Conservation (phyloP, 2,113 vertebrate species). For the Opisthocomus hoazin region DNA sequence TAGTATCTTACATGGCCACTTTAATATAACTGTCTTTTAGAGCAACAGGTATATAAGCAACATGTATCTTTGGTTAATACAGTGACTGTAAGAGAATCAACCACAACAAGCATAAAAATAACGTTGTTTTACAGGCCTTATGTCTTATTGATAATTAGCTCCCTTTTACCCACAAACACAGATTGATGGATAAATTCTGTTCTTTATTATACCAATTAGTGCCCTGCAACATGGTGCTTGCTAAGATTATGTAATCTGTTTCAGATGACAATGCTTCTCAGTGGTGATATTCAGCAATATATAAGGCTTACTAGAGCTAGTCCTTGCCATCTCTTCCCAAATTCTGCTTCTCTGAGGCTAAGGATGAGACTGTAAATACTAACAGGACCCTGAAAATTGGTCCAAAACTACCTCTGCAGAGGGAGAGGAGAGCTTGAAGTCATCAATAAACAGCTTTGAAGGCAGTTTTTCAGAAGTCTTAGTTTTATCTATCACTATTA, state of each 20-base stretch:
- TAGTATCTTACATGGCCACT: not conserved
- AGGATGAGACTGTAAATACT: not conserved
- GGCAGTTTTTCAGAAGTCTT: not conserved
- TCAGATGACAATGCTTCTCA: not conserved
- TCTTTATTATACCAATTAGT: constrained; percentile 19
- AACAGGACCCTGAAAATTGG: not conserved
- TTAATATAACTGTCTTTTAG: not conserved
- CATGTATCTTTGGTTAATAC: constrained; percentile 3
- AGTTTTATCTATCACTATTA: not conserved
- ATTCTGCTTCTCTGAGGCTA: not conserved
- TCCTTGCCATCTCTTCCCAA: not conserved
- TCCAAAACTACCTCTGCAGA: not conserved
- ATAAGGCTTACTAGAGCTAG: not conserved
- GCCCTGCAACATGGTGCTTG: not conserved
- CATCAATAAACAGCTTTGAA: not conserved
- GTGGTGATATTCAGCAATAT: not conserved
- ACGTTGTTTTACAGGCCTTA: constrained; percentile 1
- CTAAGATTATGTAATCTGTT: constrained; percentile 10
- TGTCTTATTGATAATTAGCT: constrained; percentile 17
- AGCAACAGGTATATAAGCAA: not conserved
- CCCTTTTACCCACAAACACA: constrained; percentile 14
- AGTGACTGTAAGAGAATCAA: not conserved
- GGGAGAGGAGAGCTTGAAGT: not conserved
- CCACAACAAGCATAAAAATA: not conserved
- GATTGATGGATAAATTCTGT: not conserved